phyloP scores from a whole-genome alignment of 2,888 invertebrate genomes.

The Syrista parreyssii region DNA sequence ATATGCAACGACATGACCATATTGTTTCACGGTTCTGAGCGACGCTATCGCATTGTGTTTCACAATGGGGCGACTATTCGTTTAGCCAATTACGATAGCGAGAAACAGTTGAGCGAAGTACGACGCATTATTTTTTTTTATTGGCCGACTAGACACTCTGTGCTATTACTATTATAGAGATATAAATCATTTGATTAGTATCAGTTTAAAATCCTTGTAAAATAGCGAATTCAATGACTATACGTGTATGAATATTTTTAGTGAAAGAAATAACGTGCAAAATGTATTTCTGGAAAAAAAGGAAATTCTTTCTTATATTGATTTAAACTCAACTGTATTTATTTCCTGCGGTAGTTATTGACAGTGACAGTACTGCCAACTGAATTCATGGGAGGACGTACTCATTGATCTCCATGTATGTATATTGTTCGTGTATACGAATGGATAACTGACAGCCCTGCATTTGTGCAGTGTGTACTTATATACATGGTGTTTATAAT shows the following conservation, averaged over 20 bases:
- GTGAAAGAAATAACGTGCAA: neutral
- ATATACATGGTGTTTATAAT: neutral
- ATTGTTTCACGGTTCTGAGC: neutral
- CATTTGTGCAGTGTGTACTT: neutral
- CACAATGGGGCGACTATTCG: neutral
- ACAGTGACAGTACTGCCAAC: neutral
- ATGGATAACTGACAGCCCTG: neutral
- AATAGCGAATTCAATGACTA: neutral
- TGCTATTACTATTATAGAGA: neutral
- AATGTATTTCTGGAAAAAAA: neutral
- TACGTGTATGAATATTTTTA: neutral
- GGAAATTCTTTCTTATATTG: neutral
- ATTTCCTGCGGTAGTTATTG: neutral
- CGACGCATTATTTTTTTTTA: neutral
- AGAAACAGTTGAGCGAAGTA: neutral
- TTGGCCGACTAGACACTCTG: neutral
- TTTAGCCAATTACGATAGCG: neutral
- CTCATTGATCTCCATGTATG: neutral
- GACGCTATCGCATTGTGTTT: neutral
- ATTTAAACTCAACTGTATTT: neutral
- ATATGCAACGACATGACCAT: neutral
- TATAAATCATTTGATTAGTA: neutral
- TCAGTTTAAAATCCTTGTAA: neutral
- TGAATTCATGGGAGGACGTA: neutral
- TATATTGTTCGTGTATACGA: neutral